Conservation (phyloP, 2,113 vertebrate genomes). For the Poecile atricapillus region DNA sequence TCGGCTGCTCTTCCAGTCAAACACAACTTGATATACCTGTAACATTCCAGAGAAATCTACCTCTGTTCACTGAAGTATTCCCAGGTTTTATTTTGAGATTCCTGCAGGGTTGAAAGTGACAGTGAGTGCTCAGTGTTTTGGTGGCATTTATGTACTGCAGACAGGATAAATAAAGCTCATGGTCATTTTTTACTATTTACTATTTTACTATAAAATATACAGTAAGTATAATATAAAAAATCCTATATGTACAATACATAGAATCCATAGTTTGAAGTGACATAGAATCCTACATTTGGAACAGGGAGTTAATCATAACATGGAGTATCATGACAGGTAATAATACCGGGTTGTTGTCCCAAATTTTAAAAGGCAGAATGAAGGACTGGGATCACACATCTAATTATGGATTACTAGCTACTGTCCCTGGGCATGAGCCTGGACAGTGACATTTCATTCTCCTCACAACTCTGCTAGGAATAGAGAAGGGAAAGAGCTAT, state of each 20-base stretch:
- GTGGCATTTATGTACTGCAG: background rate
- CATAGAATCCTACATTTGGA: background rate
- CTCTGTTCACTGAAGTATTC: background rate
- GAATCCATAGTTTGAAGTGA: background rate
- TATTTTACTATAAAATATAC: background rate
- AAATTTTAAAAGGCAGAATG: background rate
- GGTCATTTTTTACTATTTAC: too few species aligned
- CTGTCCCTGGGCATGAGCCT: background rate
- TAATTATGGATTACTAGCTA: background rate
- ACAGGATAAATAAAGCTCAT: background rate
- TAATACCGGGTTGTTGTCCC: background rate
- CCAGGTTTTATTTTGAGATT: background rate
- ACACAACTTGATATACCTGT: background rate
- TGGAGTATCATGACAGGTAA: background rate
- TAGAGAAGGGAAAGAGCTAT: background rate
- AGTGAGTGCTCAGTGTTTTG: background rate
- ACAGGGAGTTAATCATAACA: background rate
- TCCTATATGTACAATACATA: background rate
- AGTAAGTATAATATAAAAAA: background rate
- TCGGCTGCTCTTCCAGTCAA: background rate
- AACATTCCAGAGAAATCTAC: background rate
- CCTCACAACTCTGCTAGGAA: background rate
- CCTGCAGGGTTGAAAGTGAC: background rate
- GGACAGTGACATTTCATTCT: background rate
- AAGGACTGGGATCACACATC: rapidly evolving